These are phyloP conservation scores for Aphidius ervi DNA, from an alignment of 1,140 invertebrate genomes.

Conservation along the genomic window DNA sequence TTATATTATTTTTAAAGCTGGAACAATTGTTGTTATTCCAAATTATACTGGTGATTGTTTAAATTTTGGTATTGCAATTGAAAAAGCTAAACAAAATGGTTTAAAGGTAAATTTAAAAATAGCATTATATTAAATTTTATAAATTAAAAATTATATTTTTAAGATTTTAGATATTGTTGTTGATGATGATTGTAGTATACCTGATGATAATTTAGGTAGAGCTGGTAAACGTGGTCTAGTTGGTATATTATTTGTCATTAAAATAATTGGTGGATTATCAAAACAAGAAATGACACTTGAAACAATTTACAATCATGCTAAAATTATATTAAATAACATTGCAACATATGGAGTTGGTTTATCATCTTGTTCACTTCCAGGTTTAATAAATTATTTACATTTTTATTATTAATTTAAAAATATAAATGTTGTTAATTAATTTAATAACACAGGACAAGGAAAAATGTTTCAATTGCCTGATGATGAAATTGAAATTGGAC, in stretches of 20 bases:
- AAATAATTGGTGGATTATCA: conserved; percentile 73
- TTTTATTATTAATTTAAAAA: not conserved
- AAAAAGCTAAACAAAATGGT: conserved; percentile 63
- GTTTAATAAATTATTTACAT: conserved; percentile 40
- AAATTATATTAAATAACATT: conserved; percentile 53
- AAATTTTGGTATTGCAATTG: conserved; percentile 80
- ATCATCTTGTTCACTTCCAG: conserved; percentile 69
- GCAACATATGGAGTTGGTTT: conserved; percentile 74
- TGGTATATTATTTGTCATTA: conserved; percentile 69
- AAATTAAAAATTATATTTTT: conserved; percentile 12
- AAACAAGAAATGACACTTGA: conserved; percentile 59
- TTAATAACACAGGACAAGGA: conserved; percentile 44
- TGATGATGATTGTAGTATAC: conserved; percentile 67
- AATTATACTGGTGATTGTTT: conserved; percentile 87
- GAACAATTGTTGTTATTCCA: conserved; percentile 69
- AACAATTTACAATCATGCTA: conserved; percentile 49
- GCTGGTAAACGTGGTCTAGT: conserved; percentile 72
- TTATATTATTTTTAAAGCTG: conserved; percentile 53
- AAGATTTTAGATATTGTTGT: conserved; percentile 65
- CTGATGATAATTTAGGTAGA: conserved; percentile 56
- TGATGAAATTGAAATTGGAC: conserved; percentile 76
- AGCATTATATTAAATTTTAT: conserved; percentile 1
- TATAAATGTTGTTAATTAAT: not conserved
- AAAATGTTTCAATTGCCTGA: conserved; percentile 63
- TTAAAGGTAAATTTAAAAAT: conserved; percentile 54